phyloP scores from a whole-genome alignment of 2,888 invertebrate genomes.

The Augochlorella aurata region DNA sequence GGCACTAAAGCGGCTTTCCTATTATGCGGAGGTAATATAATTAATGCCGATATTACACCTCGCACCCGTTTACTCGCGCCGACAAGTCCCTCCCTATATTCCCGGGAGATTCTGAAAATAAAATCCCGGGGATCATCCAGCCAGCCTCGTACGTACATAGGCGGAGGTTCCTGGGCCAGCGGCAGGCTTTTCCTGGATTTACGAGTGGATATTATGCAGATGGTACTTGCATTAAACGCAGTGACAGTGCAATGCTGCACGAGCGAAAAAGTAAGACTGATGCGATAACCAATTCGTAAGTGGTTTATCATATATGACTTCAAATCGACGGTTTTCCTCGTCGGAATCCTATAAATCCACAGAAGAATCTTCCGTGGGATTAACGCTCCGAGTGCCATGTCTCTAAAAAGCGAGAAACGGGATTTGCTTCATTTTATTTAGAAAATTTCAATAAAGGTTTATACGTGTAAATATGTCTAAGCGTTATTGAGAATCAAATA shows the following conservation, averaged over 20 bases:
- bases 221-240: slow-evolving; percentile 74
- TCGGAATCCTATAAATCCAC: background rate
- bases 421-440: no score
- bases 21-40: slow-evolving; percentile 59
- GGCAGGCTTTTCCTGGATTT: slow-evolving; percentile 70
- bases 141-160: slow-evolving; percentile 49
- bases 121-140: slow-evolving; percentile 69
- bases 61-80: slow-evolving; percentile 41
- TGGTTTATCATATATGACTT: slow-evolving; percentile 14
- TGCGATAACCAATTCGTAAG: slow-evolving; percentile 54
- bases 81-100: slow-evolving; percentile 44
- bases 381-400: no score
- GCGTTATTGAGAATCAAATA: no score
- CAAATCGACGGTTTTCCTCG: background rate
- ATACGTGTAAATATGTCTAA: no score
- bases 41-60: slow-evolving; percentile 68
- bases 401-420: no score
- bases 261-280: slow-evolving; percentile 37
- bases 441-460: no score
- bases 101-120: slow-evolving; percentile 64
- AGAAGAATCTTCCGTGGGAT: background rate
- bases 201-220: slow-evolving; percentile 77
- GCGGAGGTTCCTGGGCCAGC: slow-evolving; percentile 39
- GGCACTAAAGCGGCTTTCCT: slow-evolving; percentile 52
- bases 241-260: slow-evolving; percentile 58